Evolutionary conservation across 2,797 vertebrate genomes (phyloP).

Genomic region (Setipinna tenuifilis): DNA sequence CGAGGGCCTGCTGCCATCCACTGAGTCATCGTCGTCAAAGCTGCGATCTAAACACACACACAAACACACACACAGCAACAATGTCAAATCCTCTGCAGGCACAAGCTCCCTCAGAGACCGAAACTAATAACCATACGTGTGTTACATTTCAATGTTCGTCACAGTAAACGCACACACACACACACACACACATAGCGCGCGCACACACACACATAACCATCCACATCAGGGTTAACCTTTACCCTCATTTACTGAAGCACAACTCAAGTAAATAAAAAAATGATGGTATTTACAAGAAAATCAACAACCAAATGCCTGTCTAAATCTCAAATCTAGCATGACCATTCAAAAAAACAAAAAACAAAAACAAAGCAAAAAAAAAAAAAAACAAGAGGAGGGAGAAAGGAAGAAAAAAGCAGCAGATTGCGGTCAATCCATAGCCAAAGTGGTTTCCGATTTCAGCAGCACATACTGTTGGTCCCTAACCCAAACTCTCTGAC

Average conservation of each 20-base stretch:
- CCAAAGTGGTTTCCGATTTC: slow-evolving; percentile 17
- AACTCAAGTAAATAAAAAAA: neutral
- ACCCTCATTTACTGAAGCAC: neutral
- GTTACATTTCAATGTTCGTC: no score
- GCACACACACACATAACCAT: neutral
- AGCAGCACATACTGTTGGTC: neutral
- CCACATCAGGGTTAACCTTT: neutral
- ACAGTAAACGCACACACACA: neutral
- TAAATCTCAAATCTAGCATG: neutral
- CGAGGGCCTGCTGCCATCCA: slow-evolving; percentile 92
- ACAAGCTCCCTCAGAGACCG: no score
- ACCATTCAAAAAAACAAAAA: neutral
- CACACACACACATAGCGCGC: neutral
- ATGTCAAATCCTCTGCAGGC: neutral
- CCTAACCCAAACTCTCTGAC: neutral
- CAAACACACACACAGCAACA: neutral
- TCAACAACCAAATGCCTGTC: neutral
- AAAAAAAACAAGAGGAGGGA: neutral
- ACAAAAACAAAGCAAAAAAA: neutral
- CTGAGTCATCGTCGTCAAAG: slow-evolving; percentile 96
- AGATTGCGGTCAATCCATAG: slow-evolving; percentile 14
- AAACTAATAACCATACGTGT: neutral
- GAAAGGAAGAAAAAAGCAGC: neutral
- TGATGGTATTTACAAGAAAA: neutral
- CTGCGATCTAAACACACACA: slow-evolving; percentile 83